Conservation (phyloP, 2,797 vertebrate genomes). For the Smutsia temminckii region DNA sequence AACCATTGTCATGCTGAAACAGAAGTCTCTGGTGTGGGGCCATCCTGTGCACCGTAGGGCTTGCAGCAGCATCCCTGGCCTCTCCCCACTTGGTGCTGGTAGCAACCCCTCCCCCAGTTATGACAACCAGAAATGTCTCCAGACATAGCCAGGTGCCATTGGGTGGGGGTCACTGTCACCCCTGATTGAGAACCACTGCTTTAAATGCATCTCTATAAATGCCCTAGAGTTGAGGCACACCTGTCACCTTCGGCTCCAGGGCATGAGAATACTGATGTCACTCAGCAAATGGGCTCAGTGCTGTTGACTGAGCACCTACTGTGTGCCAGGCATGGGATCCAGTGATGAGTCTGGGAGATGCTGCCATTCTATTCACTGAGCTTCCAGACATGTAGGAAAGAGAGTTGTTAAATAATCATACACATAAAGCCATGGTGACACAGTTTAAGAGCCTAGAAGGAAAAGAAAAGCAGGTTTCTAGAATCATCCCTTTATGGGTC, state of each 20-base stretch:
- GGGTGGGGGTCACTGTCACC: rapidly evolving
- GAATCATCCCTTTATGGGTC: not conserved
- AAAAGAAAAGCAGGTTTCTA: not conserved
- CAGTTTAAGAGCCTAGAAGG: not conserved
- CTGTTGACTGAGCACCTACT: not conserved
- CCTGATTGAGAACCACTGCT: not conserved
- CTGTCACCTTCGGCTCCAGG: not conserved
- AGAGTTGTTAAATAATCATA: rapidly evolving
- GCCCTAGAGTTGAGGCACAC: not conserved
- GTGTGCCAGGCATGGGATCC: not conserved
- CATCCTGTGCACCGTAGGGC: not conserved
- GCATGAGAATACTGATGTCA: not conserved
- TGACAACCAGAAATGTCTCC: not conserved
- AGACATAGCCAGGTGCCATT: not conserved
- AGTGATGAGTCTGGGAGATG: rapidly evolving
- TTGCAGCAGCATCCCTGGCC: not conserved
- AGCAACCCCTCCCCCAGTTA: rapidly evolving
- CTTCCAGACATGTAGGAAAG: not conserved
- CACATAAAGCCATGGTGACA: rapidly evolving
- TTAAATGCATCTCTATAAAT: not conserved
- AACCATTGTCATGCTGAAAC: rapidly evolving
- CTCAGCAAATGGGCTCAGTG: not conserved
- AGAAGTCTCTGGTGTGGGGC: not conserved
- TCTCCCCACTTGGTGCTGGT: not conserved
- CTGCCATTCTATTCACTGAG: not conserved